A percentile compares a stretch with the other conserved stretches of the same genome.
phyloP scores from a whole-genome alignment of 2,113 vertebrate species.

The Ammodytes marinus region DNA sequence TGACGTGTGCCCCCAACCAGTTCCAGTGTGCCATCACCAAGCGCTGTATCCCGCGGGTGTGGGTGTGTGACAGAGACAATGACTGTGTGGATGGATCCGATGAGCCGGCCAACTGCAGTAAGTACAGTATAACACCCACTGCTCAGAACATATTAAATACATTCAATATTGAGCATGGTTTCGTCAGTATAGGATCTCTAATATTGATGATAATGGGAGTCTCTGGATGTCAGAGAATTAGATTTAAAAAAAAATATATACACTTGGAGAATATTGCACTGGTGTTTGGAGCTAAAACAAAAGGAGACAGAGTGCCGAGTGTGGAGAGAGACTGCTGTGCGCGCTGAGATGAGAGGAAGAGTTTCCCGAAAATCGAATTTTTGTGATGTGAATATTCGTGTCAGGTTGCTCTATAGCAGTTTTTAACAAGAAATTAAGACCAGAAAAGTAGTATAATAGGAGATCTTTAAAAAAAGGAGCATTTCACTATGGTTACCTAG shows the following conservation, averaged over 20 bases:
- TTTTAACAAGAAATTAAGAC: too few relatives aligned
- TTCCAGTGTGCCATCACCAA: conserved; percentile 98
- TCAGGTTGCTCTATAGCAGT: too few relatives aligned
- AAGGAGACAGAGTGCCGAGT: background rate
- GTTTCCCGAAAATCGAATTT: too few relatives aligned
- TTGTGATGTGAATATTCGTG: too few relatives aligned
- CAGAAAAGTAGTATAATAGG: too few relatives aligned
- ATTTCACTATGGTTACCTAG: background rate
- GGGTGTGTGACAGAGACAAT: conserved; percentile 98
- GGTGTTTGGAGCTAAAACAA: background rate
- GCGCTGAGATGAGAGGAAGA: too few relatives aligned
- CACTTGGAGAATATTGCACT: background rate
- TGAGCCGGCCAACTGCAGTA: conserved; percentile 98
- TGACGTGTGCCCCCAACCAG: conserved; percentile 98
- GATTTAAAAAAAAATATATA: background rate
- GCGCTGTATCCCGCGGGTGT: conserved; percentile 96
- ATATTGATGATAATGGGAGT: background rate
- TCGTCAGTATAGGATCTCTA: background rate
- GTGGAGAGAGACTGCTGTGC: background rate
- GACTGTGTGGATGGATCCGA: conserved; percentile 98
- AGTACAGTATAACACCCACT: conserved; percentile 63
- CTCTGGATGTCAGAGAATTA: background rate
- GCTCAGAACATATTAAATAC: conserved; percentile 1
- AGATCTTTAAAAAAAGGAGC: too few relatives aligned
- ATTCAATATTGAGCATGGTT: background rate